A percentile compares a stretch with the other conserved stretches of the same genome.
These are phyloP conservation scores for Arenaria interpres DNA, from an alignment of 2,113 vertebrate genomes.

Conservation along the genomic window DNA sequence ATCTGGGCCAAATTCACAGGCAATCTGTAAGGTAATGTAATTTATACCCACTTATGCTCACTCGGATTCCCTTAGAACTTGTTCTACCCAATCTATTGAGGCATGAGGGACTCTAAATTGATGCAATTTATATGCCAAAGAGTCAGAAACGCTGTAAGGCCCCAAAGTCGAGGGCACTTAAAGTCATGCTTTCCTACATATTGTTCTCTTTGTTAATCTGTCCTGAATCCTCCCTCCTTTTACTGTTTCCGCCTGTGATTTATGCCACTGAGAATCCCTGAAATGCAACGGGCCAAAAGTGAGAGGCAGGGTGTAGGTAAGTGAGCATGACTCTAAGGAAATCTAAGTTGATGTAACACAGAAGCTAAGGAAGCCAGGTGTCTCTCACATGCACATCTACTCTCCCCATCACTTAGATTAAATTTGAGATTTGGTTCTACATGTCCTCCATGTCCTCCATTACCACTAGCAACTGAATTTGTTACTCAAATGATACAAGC, in stretches of 20 bases:
- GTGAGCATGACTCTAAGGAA: neutral
- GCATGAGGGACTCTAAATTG: constrained; percentile 33
- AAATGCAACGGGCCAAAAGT: neutral
- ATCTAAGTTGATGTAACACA: neutral
- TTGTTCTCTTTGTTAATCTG: neutral
- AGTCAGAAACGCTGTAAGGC: neutral
- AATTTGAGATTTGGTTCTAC: neutral
- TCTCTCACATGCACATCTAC: neutral
- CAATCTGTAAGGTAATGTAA: constrained; percentile 59
- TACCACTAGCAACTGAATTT: neutral
- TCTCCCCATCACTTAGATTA: neutral
- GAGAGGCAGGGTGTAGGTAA: neutral
- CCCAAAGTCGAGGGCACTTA: neutral
- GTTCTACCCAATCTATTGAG: constrained; percentile 26
- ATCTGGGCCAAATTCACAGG: constrained; percentile 57
- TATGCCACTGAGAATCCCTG: neutral
- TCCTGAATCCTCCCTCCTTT: neutral
- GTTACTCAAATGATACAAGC: neutral
- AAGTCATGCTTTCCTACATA: neutral
- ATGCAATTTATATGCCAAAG: constrained; percentile 43
- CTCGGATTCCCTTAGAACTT: constrained; percentile 49
- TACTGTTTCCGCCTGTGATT: neutral
- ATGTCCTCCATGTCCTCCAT: neutral
- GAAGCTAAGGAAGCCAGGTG: neutral
- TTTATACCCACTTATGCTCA: constrained; percentile 56